phyloP scores from a whole-genome alignment of 1,140 invertebrate genomes.

The Homalodisca vitripennis region DNA sequence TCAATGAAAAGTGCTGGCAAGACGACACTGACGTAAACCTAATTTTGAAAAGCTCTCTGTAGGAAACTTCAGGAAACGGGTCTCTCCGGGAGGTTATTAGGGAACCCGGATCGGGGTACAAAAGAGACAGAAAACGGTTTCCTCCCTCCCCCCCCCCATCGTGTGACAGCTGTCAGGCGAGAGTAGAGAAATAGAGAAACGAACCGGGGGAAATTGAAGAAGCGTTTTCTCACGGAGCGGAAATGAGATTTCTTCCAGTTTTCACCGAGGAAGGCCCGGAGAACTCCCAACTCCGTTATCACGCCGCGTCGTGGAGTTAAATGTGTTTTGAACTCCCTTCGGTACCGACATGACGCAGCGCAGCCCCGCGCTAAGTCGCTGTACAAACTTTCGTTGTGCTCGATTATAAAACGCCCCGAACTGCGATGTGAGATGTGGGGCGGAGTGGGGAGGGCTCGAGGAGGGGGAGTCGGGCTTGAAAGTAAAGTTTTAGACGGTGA shows the following conservation, averaged over 20 bases:
- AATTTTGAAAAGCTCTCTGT: slow-evolving; percentile 24
- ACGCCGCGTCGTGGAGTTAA: slow-evolving; percentile 31
- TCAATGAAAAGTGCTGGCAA: slow-evolving; percentile 22
- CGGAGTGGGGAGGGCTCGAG: background rate
- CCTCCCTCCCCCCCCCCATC: background rate
- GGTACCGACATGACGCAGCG: background rate
- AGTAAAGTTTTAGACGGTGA: slow-evolving; percentile 24
- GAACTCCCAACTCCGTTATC: slow-evolving; percentile 30
- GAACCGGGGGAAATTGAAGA: slow-evolving; percentile 20
- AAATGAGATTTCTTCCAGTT: slow-evolving; percentile 35
- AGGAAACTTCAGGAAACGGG: slow-evolving; percentile 9
- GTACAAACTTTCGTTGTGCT: slow-evolving; percentile 23
- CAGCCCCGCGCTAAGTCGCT: too few relatives aligned
- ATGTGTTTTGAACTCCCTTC: slow-evolving; percentile 26
- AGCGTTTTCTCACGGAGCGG: slow-evolving; percentile 24
- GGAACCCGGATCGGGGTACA: slow-evolving; percentile 26
- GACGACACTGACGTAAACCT: background rate
- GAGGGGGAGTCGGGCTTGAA: background rate
- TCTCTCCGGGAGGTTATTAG: slow-evolving; percentile 23
- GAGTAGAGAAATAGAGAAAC: too few relatives aligned
- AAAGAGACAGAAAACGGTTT: slow-evolving; percentile 27
- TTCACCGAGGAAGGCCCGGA: slow-evolving; percentile 29
- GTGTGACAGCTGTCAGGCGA: too few relatives aligned
- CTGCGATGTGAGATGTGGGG: background rate
- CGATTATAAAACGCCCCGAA: slow-evolving; percentile 25